Base-by-base conservation (phyloP, 2,888 invertebrate genomes). In the Dryocosmus kuriphilus region DNA sequence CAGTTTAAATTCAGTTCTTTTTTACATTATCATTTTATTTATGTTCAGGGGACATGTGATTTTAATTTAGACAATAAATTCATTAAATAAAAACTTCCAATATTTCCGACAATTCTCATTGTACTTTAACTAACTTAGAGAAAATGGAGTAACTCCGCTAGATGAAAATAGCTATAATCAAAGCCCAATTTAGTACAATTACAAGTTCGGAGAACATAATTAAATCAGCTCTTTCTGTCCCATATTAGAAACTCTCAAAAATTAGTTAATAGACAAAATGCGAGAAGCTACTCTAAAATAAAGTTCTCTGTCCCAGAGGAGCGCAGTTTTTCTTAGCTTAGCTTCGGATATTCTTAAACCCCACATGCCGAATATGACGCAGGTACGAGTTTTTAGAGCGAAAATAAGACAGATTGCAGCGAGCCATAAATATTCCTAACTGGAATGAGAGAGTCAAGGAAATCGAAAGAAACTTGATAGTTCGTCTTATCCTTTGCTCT, bases 301-400 rank as follows among this genome's bases (percentile, higher is more conserved):
- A 55, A 55, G 55, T 55, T 55, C 22, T 55, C 51, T 51, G 9
- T n/a, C 51, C n/a, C 41, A 41, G 16, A 41, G 41, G 16, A 5
- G 16, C 41, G n/a, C n/a, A n/a, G 51, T n/a, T 51, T 51, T 51
- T 51, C 51, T 51, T 51, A 51, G n/a, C 51, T 51, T 51, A 51
- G n/a, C 9, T 51, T 57, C 24, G 22, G 9, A 57, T 57, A 57
- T 57, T 24, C 57, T n/a, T n/a, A 5, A 55, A 24, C 14, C 11
- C 24, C 24, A 57, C 14, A 24, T 24, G 14, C 14, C 22, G 14
- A 57, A 57, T 57, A 1, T 57, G 57, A 57, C 14, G 57, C 24
- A 27, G 24, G n/a, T 57, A 3, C 8, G 22, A 55, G 22, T 22
- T 55, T 55, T 55, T 55, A 22, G 9, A 22, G 22, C 22, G 22